Percentiles rank a stretch among this genome's conserved stretches.
Evolutionary conservation across 2,888 invertebrate species (phyloP).

Genomic region (Amphipyra tragopoginis): DNA sequence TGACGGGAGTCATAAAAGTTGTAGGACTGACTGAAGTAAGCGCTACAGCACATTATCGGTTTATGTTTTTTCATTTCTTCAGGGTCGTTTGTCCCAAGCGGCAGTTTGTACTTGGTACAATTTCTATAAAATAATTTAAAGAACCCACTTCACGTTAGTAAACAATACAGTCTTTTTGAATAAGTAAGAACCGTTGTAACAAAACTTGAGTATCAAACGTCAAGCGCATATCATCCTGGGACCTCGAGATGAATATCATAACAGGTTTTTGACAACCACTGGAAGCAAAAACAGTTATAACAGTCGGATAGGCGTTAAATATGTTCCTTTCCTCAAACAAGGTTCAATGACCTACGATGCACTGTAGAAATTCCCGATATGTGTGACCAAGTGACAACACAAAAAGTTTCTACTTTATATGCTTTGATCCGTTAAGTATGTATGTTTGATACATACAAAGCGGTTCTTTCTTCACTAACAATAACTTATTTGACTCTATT

Average conservation of each 20-base stretch:
- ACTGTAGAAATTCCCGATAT: constrained; percentile 30
- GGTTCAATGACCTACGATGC: constrained; percentile 46
- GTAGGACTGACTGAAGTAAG: constrained; percentile 13
- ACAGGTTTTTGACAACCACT: constrained; percentile 60
- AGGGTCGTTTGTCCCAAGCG: constrained; percentile 15
- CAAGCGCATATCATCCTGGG: constrained; percentile 22
- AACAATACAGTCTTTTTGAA: background rate
- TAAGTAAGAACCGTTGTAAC: background rate
- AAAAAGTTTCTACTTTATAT: constrained; percentile 33
- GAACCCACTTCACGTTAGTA: background rate
- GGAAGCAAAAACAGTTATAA: constrained; percentile 54
- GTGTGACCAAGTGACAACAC: constrained; percentile 21
- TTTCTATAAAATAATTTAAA: constrained; percentile 2
- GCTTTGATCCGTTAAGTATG: constrained; percentile 17
- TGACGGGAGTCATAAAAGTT: constrained; percentile 40
- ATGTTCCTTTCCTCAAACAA: constrained; percentile 40
- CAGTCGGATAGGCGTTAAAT: constrained; percentile 53
- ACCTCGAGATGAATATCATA: constrained; percentile 60
- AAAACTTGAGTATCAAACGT: constrained; percentile 11
- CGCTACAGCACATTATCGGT: constrained; percentile 11
- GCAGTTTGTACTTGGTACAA: constrained; percentile 1
- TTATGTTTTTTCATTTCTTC: constrained; percentile 27
- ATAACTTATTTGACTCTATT: background rate
- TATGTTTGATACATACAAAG: constrained; percentile 13
- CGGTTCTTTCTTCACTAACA: background rate